Evolutionary conservation across 1,140 invertebrate species (phyloP).

Genomic region (Eurosta solidaginis): DNA sequence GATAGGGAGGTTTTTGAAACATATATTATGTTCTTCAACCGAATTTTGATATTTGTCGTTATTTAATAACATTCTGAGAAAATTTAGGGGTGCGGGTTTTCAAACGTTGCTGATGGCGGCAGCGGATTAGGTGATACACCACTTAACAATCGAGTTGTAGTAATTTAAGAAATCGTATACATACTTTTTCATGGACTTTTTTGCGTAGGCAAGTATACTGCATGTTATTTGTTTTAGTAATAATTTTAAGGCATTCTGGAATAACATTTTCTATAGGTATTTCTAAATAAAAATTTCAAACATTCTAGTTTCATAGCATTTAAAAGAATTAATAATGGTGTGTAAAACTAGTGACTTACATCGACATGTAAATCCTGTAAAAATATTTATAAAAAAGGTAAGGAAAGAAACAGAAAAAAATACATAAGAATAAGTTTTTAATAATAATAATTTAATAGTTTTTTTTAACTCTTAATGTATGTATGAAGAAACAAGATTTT

Average conservation of each 20-base stretch:
- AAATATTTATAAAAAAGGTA: slow-evolving; percentile 54
- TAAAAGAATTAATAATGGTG: background rate
- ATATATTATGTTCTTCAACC: no score
- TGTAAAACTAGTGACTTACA: slow-evolving; percentile 61
- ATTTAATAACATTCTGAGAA: no score
- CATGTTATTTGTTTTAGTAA: slow-evolving; percentile 14
- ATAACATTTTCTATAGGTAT: background rate
- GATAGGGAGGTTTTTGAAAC: no score
- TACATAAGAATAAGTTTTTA: slow-evolving; percentile 47
- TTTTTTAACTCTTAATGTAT: slow-evolving; percentile 4
- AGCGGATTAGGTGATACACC: no score
- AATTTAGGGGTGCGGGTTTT: no score
- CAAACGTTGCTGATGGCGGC: no score
- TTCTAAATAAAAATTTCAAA: slow-evolving; percentile 6
- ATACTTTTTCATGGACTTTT: no score
- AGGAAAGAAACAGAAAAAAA: slow-evolving; percentile 53
- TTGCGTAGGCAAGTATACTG: background rate
- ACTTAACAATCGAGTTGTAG: no score
- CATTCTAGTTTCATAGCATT: background rate
- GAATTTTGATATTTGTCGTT: no score
- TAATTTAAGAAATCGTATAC: no score
- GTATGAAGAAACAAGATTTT: no score
- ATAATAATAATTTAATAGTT: slow-evolving; percentile 19
- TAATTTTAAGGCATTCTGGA: background rate
- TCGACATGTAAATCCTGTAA: slow-evolving; percentile 67